phyloP scores from a whole-genome alignment of 2,797 vertebrate species.

The Anguilla pacifica region DNA sequence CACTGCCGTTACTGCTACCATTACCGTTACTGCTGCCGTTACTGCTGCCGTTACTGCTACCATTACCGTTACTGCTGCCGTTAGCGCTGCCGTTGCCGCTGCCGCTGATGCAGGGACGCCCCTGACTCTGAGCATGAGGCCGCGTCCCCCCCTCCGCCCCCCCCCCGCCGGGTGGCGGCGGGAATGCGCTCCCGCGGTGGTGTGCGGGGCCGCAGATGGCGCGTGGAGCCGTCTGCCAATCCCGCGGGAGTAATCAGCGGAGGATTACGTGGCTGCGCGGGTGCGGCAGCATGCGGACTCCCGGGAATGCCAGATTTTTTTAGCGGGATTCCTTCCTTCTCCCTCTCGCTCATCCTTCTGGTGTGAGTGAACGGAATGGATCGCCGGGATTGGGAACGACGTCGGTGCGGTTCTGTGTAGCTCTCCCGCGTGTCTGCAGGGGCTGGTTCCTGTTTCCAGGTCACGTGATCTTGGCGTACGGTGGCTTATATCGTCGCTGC shows the following conservation, averaged over 20 bases:
- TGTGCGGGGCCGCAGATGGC: not conserved
- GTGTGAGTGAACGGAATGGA: not conserved
- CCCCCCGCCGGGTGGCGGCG: not conserved
- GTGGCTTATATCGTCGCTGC: not conserved
- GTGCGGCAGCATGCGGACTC: not conserved
- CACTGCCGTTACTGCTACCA: too few relatives aligned
- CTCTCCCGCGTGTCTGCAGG: not conserved
- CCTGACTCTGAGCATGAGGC: not conserved
- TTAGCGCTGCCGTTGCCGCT: too few relatives aligned
- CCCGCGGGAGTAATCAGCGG: not conserved
- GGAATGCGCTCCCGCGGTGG: not conserved
- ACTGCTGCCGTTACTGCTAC: too few relatives aligned
- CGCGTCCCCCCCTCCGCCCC: not conserved
- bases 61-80: too few relatives aligned
- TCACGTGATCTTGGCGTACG: not conserved
- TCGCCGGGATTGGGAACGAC: not conserved
- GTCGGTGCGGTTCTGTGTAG: not conserved
- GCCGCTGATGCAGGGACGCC: too few relatives aligned
- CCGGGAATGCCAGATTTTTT: not conserved
- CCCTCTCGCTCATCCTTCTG: too few relatives aligned
- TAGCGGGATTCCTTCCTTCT: not conserved
- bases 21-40: too few relatives aligned
- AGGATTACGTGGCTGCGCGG: not conserved
- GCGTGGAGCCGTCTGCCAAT: conserved; percentile 3
- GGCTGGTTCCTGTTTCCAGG: not conserved